Evolutionary conservation across 2,797 vertebrate species (phyloP).

Genomic region (Acrocephalus scirpaceus): DNA sequence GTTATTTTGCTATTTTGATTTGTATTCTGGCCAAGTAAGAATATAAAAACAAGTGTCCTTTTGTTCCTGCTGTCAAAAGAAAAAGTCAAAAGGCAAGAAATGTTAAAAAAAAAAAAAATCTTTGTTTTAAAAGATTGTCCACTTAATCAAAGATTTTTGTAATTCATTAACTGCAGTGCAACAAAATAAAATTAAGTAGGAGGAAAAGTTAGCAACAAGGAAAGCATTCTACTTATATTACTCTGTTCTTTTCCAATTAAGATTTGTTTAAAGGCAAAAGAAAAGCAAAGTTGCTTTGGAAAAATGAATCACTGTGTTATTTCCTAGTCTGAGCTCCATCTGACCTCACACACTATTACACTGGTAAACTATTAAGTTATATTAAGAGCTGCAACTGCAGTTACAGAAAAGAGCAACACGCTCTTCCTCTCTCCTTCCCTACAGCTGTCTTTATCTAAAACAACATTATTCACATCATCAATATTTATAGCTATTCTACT

Average conservation of each 20-base stretch:
- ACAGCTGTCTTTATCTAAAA: background rate
- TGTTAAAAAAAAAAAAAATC: background rate
- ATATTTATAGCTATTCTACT: background rate
- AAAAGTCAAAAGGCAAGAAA: background rate
- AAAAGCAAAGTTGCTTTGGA: background rate
- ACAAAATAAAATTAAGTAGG: background rate
- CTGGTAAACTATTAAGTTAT: background rate
- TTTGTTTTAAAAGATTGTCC: background rate
- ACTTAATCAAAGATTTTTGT: background rate
- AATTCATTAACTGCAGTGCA: background rate
- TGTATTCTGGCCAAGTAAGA: constrained; percentile 53
- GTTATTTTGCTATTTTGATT: constrained; percentile 61
- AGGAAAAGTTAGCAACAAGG: background rate
- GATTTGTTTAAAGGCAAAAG: background rate
- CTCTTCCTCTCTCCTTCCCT: background rate
- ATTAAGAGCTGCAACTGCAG: background rate
- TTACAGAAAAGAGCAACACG: background rate
- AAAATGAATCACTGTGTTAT: constrained; percentile 38
- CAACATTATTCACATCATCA: background rate
- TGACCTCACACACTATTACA: background rate
- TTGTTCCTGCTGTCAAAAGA: constrained; percentile 46
- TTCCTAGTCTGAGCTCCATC: constrained; percentile 15
- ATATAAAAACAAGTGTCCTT: constrained; percentile 60
- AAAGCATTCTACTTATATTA: background rate
- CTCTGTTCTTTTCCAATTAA: background rate